Evolutionary conservation across 2,113 vertebrate species (phyloP), one percentile per base, ranked within the genome.

Genomic region (Muscicapa adusta): DNA sequence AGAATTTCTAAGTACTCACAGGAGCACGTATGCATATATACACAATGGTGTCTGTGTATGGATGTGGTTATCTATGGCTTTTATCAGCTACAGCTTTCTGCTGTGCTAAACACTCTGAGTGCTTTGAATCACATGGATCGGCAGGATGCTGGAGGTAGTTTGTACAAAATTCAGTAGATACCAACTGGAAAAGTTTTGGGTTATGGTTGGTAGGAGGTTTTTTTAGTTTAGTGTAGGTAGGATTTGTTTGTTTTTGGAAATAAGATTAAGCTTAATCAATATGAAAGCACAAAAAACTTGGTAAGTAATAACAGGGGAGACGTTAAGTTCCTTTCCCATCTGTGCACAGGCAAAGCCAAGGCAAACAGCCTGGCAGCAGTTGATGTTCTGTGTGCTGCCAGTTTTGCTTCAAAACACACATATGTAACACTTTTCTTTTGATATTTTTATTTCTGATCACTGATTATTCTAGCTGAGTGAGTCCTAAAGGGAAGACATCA

Each of bases 261-360:
- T 56, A 66, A 28, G 75, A 90, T 90, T 76, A 63, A 81, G 85
- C 85, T 92, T 96, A 71, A 93, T 92, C 91, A 94, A 86, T 95
- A 95, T 61, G 76, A 91, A 89, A 92, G 76, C 84, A 78, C 45
- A 91, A 51, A 87, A 89, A 93, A 78, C 45, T 90, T 94, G 36
- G 8, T 40, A 54, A 95, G 92, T 93, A 94, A 88, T 88, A 92
- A 83, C 93, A 94, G 66, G 63, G 57, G 86, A 93, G 91, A 93
- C 2, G 7, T 93, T 91, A 70, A 84, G 86, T 95, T 93, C 93
- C 68, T 89, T 57, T 92, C 86, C 96, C 94, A 92, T 97, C 94
- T 96, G 96, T 86, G 91, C 88, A n/a, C 65, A 86, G 65, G 83
- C 86, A 91, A 89, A 97, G 92, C 95, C 92, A 94, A 95, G 86